Conservation (phyloP, 2,888 invertebrate species). For the Rotaria socialis region DNA sequence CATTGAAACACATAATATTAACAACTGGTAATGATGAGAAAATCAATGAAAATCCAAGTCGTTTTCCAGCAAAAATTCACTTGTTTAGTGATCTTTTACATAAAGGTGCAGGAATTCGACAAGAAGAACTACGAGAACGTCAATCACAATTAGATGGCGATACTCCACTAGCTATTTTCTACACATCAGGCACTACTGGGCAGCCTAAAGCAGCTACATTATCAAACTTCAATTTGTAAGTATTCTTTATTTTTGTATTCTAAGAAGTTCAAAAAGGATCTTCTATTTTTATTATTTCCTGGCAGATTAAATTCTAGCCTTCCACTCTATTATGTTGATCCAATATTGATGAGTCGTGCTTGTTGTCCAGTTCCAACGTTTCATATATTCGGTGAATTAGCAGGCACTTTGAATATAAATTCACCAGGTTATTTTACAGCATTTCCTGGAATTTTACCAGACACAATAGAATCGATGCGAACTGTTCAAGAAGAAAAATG, state of each 20-base stretch:
- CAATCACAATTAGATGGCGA: background rate
- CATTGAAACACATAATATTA: conserved; percentile 40
- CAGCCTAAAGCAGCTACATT: conserved; percentile 9
- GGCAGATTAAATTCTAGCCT: background rate
- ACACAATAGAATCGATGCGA: conserved; percentile 39
- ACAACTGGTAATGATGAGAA: background rate
- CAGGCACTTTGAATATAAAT: conserved; percentile 31
- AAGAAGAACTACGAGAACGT: background rate
- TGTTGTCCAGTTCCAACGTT: conserved; percentile 44
- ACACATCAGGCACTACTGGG: conserved; percentile 22
- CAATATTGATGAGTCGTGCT: background rate
- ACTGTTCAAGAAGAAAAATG: conserved; percentile 40
- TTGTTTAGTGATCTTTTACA: background rate
- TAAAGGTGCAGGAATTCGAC: background rate
- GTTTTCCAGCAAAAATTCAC: background rate
- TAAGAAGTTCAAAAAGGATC: background rate
- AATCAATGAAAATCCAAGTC: background rate
- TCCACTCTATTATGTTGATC: background rate
- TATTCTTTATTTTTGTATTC: background rate
- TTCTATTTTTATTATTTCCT: background rate
- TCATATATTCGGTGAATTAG: conserved; percentile 39
- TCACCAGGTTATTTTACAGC: conserved; percentile 7
- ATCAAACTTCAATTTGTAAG: background rate
- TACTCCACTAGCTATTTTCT: background rate
- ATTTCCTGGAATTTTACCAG: conserved; percentile 38